A percentile compares a stretch with the other conserved stretches of the same genome.
These are phyloP conservation scores for Eristalinus aeneus DNA, from an alignment of 2,888 invertebrate genomes.

Conservation along the genomic window DNA sequence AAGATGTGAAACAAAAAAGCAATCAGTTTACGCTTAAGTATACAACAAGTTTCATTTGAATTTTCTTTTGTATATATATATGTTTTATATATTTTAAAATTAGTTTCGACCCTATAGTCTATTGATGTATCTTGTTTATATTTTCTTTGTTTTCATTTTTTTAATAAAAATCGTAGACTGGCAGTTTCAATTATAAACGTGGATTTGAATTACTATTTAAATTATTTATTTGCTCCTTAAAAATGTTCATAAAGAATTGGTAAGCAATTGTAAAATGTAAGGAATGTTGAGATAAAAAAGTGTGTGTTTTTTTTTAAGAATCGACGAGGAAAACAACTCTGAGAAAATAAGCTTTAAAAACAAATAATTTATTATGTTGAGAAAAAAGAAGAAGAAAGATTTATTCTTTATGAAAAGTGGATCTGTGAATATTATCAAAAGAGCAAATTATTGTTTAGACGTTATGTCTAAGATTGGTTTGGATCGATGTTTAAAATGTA, in stretches of 20 bases:
- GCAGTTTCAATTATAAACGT: constrained; percentile 68
- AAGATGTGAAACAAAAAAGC: constrained; percentile 37
- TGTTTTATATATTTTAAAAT: constrained; percentile 3
- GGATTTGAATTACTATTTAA: constrained; percentile 33
- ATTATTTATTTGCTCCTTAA: constrained; percentile 22
- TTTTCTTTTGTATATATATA: constrained; percentile 12
- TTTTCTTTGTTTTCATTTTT: constrained; percentile 13
- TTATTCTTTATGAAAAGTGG: not conserved
- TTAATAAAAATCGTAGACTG: constrained; percentile 72
- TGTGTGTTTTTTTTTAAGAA: not conserved
- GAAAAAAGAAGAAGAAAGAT: too few species aligned
- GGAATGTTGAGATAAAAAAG: not conserved
- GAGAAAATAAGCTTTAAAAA: too few species aligned
- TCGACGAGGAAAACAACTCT: not conserved
- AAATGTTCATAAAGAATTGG: not conserved
- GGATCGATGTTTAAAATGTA: not conserved
- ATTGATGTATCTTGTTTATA: not conserved
- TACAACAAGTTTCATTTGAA: constrained; percentile 12
- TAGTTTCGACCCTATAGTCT: constrained; percentile 21
- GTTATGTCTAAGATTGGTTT: not conserved
- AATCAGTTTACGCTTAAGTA: constrained; percentile 18
- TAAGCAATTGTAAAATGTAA: not conserved
- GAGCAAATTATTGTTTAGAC: not conserved
- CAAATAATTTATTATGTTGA: too few species aligned
- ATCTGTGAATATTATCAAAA: constrained; percentile 31